phyloP scores from a whole-genome alignment of 1,140 invertebrate species.

The Papilio aristodemus region DNA sequence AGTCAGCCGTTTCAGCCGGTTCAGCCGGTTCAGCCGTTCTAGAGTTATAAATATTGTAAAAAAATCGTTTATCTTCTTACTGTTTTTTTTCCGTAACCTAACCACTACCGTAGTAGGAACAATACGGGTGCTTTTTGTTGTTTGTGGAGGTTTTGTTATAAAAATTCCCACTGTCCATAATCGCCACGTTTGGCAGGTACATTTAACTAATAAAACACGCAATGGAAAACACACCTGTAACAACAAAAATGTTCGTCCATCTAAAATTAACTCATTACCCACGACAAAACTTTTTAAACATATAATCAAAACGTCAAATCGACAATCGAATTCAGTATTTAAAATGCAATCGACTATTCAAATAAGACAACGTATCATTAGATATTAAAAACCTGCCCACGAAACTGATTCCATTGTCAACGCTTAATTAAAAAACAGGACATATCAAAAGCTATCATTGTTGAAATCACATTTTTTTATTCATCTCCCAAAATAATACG shows the following conservation, averaged over 20 bases:
- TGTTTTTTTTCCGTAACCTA: too few relatives aligned
- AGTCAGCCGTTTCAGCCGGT: too few relatives aligned
- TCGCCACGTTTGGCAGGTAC: too few relatives aligned
- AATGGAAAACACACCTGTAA: not conserved
- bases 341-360: constrained; percentile 36
- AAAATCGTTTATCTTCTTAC: too few relatives aligned
- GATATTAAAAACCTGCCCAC: constrained; percentile 34
- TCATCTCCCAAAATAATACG: not conserved
- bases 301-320: constrained; percentile 33
- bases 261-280: not conserved
- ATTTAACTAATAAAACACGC: constrained; percentile 16
- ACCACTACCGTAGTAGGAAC: too few relatives aligned
- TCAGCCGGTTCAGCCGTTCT: too few relatives aligned
- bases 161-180: too few relatives aligned
- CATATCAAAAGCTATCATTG: constrained; percentile 41
- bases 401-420: constrained; percentile 50
- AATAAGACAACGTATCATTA: constrained; percentile 44
- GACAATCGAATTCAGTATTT: constrained; percentile 34
- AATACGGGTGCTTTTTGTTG: too few relatives aligned
- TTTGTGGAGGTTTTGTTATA: too few relatives aligned
- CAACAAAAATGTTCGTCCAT: not conserved
- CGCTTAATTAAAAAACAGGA: constrained; percentile 51
- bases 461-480: constrained; percentile 13
- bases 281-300: not conserved
- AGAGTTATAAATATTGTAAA: too few relatives aligned